Base-by-base conservation (phyloP, 2,113 vertebrate genomes). In the Cynopterus brachyotis region DNA sequence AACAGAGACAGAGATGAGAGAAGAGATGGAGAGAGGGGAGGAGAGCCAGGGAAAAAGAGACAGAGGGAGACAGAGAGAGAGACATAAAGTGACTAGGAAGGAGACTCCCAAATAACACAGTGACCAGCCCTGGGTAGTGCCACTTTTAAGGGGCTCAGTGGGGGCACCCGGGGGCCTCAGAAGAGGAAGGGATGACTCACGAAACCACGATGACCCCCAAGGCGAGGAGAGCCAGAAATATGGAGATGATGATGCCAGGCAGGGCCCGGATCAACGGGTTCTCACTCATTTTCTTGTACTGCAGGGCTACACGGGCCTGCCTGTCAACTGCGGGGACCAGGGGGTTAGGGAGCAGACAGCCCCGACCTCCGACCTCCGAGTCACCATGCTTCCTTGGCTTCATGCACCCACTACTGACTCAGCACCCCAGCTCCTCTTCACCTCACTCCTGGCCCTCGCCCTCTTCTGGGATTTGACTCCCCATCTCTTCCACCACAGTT, bases 291-390 rank as follows among this genome's bases (percentile, higher is more conserved):
- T 5, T 0, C 30, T 53, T 0, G 30, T 91, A 97, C 28, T 47
- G 37, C 81, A 97, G 95, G 67, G 50, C 35, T 69, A 80, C 9
- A 37, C 92, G 95, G 24, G 92, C 94, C 66, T 97, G 97, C 53
- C 85, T 0, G 4, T 97, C 86, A 1, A 91, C 97, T 97, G n/a
- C n/a, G 76, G n/a, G 19, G 5, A 13, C 3, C 12, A 47, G 0
- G 10, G 45, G 60, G 83, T 53, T 47, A 47, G 66, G 35, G 76
- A 7, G 22, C 32, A 42, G 53, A 83, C 40, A 79, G 32, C 30
- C 13, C 7, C 0, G 0, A n/a, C 40, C 16, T 59, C 7, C 0
- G 0, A n/a, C 40, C 16, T 59, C 62, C 22, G 11, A 3, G 53
- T 79, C 53, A 40, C 32, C 26, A 45, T n/a, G 47, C 55, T 15